Percentiles rank a stretch among this genome's conserved stretches.
Conservation (phyloP, 2,888 invertebrate species). For the Caenorhabditis wallacei region DNA sequence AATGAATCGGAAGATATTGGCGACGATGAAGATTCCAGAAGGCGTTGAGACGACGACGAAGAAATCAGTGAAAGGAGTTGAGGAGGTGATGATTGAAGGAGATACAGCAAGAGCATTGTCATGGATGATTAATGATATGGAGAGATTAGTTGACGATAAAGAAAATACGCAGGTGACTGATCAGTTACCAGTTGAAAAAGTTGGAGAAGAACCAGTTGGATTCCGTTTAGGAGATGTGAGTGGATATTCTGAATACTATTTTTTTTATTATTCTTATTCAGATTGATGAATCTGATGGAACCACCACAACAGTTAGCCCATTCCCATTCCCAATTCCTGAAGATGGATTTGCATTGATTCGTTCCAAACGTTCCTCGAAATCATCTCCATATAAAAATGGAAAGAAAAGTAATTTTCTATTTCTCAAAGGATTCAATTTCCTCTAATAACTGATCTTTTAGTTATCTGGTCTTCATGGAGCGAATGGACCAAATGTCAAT, state of each 20-base stretch:
- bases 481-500: constrained; percentile 69
- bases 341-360: constrained; percentile 60
- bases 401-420: constrained; percentile 30
- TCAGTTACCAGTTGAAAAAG: constrained; percentile 47
- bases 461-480: constrained; percentile 68
- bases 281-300: constrained; percentile 27
- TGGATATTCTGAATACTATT: neutral
- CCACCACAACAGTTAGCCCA: constrained; percentile 52
- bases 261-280: neutral
- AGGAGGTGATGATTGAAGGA: constrained; percentile 60
- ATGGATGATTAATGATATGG: constrained; percentile 81
- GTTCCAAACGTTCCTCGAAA: constrained; percentile 47
- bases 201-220: constrained; percentile 46
- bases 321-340: constrained; percentile 64
- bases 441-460: constrained; percentile 39
- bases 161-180: constrained; percentile 44
- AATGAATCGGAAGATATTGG: constrained; percentile 54
- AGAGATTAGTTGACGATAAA: constrained; percentile 67
- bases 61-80: constrained; percentile 1
- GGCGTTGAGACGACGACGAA: constrained; percentile 10
- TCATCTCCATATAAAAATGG: constrained; percentile 16
- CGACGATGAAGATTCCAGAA: constrained; percentile 40
- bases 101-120: constrained; percentile 80
- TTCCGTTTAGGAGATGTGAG: constrained; percentile 52
- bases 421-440: neutral